phyloP scores from a whole-genome alignment of 2,888 invertebrate genomes.

The Apodemia mormo region DNA sequence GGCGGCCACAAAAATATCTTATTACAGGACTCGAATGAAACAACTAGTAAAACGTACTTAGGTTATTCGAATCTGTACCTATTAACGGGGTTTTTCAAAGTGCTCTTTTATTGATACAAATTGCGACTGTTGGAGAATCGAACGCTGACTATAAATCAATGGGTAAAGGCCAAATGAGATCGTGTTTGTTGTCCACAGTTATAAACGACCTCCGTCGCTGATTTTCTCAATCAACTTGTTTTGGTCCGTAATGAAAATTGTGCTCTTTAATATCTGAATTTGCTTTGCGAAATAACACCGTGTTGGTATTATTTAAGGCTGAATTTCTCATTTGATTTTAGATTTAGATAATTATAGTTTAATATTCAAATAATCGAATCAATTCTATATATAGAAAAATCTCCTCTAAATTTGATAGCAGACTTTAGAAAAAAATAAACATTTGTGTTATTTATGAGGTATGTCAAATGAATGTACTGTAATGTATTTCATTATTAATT shows the following conservation, averaged over 20 bases:
- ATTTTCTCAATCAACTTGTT: constrained; percentile 49
- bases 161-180: constrained; percentile 48
- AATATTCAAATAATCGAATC: no score
- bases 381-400: no score
- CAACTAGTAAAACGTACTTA: background rate
- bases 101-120: constrained; percentile 70
- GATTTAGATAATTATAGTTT: no score
- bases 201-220: constrained; percentile 50
- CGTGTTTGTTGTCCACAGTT: constrained; percentile 50
- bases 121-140: constrained; percentile 58
- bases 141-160: constrained; percentile 66
- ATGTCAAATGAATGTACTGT: no score
- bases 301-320: background rate
- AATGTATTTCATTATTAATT: no score
- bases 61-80: constrained; percentile 43
- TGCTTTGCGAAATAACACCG: background rate
- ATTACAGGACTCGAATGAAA: constrained; percentile 34
- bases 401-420: no score
- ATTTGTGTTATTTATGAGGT: no score
- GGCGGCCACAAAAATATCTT: no score
- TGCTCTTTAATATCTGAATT: constrained; percentile 9
- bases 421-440: no score
- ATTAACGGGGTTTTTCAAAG: constrained; percentile 70
- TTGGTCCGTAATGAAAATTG: constrained; percentile 28
- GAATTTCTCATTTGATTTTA: no score